Percentiles rank a stretch among this genome's conserved stretches.
Conservation (phyloP, 1,140 invertebrate genomes). For the Adoxophyes honmai region DNA sequence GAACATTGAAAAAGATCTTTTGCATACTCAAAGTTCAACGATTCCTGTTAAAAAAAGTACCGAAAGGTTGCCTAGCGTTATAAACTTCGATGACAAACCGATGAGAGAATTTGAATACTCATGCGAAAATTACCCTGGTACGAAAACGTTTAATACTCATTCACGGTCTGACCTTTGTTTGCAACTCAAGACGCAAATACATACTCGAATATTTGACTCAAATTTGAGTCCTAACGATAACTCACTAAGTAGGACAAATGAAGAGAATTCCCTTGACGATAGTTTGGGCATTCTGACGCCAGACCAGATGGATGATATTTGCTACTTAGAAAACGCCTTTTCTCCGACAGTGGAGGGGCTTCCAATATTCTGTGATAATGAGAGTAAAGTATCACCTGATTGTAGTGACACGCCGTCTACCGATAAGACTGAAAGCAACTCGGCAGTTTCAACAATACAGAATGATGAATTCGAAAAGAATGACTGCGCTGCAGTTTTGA, state of each 20-base stretch:
- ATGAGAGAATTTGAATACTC: slow-evolving; percentile 73
- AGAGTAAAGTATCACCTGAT: slow-evolving; percentile 62
- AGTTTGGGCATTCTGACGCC: slow-evolving; percentile 90
- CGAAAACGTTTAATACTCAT: slow-evolving; percentile 58
- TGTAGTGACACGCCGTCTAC: slow-evolving; percentile 72
- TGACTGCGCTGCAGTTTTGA: slow-evolving; percentile 18
- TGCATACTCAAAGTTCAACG: slow-evolving; percentile 30
- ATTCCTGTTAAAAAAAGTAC: slow-evolving; percentile 43
- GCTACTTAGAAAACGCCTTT: slow-evolving; percentile 78
- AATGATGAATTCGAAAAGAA: slow-evolving; percentile 61
- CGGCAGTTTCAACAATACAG: slow-evolving; percentile 70
- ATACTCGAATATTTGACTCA: slow-evolving; percentile 52
- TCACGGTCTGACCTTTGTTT: slow-evolving; percentile 66
- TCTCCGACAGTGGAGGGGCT: slow-evolving; percentile 78
- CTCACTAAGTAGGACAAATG: slow-evolving; percentile 77
- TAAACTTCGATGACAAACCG: slow-evolving; percentile 66
- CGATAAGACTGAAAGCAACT: slow-evolving; percentile 73
- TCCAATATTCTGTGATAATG: slow-evolving; percentile 67
- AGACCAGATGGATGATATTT: slow-evolving; percentile 90
- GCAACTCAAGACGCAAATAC: slow-evolving; percentile 60
- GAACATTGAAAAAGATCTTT: slow-evolving; percentile 28
- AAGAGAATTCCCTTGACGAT: slow-evolving; percentile 88
- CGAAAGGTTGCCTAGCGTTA: slow-evolving; percentile 58
- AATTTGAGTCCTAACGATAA: slow-evolving; percentile 70
- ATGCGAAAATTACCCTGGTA: slow-evolving; percentile 56